phyloP scores from a whole-genome alignment of 1,140 invertebrate genomes.

The Ganaspis sp. region DNA sequence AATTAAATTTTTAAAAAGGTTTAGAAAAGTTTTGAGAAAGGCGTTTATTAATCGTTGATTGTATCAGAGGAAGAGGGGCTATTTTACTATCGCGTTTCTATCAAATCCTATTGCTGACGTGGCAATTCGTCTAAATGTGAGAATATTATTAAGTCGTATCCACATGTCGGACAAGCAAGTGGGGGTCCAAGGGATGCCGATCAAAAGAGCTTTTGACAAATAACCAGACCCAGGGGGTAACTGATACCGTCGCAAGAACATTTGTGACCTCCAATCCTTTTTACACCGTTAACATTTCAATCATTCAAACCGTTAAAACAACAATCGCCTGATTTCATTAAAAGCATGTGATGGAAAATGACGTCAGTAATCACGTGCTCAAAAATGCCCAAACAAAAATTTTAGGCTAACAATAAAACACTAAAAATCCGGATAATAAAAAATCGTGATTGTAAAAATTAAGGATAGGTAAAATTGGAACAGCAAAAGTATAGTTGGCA shows the following conservation, averaged over 20 bases:
- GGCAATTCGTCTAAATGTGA: constrained; percentile 66
- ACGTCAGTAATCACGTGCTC: no score
- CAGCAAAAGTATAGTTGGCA: no score
- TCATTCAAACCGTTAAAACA: not conserved
- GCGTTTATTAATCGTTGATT: constrained; percentile 66
- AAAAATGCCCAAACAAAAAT: no score
- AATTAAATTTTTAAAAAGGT: no score
- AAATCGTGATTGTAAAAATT: no score
- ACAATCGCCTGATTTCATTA: no score
- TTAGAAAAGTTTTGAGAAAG: constrained; percentile 36
- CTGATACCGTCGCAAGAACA: constrained; percentile 44
- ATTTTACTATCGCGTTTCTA: constrained; percentile 32
- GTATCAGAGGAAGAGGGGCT: constrained; percentile 49
- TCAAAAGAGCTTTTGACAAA: constrained; percentile 65
- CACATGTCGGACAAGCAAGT: constrained; percentile 48
- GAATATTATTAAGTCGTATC: constrained; percentile 66
- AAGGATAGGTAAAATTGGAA: no score
- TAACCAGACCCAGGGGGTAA: constrained; percentile 63
- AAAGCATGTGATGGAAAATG: no score
- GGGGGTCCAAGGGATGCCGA: constrained; percentile 49
- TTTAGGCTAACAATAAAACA: no score
- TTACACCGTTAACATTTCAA: not conserved
- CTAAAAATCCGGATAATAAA: no score
- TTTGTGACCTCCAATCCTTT: not conserved
- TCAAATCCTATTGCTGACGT: constrained; percentile 48